A percentile compares a stretch with the other conserved stretches of the same genome.
Evolutionary conservation across 2,888 invertebrate species (phyloP).

Genomic region (Nephrocerus scutellatus): DNA sequence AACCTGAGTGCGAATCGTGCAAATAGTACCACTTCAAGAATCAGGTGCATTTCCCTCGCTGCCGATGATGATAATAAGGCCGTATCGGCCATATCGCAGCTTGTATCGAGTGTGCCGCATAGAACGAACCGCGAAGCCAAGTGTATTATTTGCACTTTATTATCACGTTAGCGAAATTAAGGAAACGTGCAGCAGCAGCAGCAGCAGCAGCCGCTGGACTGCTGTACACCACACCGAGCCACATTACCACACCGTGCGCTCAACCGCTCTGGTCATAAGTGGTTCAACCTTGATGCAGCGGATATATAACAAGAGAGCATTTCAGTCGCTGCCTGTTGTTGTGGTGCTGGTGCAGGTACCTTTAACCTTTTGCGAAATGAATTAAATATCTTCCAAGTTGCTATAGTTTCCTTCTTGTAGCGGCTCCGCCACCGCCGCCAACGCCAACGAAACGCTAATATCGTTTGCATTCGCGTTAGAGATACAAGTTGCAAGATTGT

Average conservation of each 20-base stretch:
- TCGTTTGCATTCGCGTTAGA: too few relatives aligned
- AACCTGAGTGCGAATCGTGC: slow-evolving; percentile 30
- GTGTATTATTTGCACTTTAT: slow-evolving; percentile 49
- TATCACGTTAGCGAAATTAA: slow-evolving; percentile 46
- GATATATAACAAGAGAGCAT: too few relatives aligned
- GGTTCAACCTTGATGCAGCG: slow-evolving; percentile 26
- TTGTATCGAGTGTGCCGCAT: slow-evolving; percentile 19
- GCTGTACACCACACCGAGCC: not conserved
- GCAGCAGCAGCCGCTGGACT: not conserved
- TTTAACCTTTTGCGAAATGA: slow-evolving; percentile 5
- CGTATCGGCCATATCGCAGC: slow-evolving; percentile 3
- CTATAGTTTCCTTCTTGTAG: too few relatives aligned
- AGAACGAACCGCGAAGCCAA: slow-evolving; percentile 21
- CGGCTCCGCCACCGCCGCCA: too few relatives aligned
- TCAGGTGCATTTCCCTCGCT: slow-evolving; percentile 44
- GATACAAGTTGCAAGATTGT: too few relatives aligned
- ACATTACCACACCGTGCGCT: not conserved
- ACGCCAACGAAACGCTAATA: too few relatives aligned
- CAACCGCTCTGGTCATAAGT: slow-evolving; percentile 17
- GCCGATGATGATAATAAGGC: not conserved
- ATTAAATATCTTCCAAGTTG: too few relatives aligned
- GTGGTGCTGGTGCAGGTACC: slow-evolving; percentile 1
- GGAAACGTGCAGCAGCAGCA: slow-evolving; percentile 32
- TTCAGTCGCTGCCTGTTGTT: not conserved
- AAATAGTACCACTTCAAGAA: slow-evolving; percentile 32